Base-by-base conservation (phyloP, 2,888 invertebrate genomes). In the Orthonevra nobilis region DNA sequence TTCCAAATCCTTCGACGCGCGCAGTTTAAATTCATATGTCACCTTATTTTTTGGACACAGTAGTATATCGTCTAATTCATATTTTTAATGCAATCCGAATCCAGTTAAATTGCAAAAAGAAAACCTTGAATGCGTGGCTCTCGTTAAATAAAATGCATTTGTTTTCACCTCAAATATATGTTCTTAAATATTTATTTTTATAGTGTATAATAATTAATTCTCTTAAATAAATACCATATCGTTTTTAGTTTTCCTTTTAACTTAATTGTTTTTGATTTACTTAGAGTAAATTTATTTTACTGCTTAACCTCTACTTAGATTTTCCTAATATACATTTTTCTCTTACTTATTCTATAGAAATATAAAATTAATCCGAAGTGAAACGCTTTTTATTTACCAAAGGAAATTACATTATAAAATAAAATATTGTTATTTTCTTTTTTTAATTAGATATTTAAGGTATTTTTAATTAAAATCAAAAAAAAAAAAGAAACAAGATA, bases 201-300 rank as follows among this genome's bases (percentile, higher is more conserved):
- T 12, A 15, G n/a, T 2, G 12, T 38, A 46, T 28, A 32, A 28
- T 34, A 54, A 23, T 34, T 60, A n/a, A 36, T 36, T 26, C 20
- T 48, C 52, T 70, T 75, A 70, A 70, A 70, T 77, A 70, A 75
- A 63, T 70, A 70, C 58, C 42, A 38, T 54, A 58, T 75, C 58
- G 63, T 44, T 58, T 63, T 63, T 5, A 23, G 2, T 46, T 63
- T n/a, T n/a, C n/a, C n/a, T n/a, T n/a, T n/a, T n/a, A n/a, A n/a
- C n/a, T n/a, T n/a, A n/a, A n/a, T n/a, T n/a, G 12, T 44, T 34
- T 36, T 70, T 58, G 58, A 58, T 70, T 52, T 20, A 30, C 70
- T 77, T 77, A 77, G 64, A 36, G 42, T 40, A 17, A 34, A 15
- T 68, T 30, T 73, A 68, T 74, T 56, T 70, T 70, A 32, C 64